A percentile compares a stretch with the other conserved stretches of the same genome.
Evolutionary conservation across 2,113 vertebrate genomes (phyloP).

Genomic region (Vulpes lagopus): DNA sequence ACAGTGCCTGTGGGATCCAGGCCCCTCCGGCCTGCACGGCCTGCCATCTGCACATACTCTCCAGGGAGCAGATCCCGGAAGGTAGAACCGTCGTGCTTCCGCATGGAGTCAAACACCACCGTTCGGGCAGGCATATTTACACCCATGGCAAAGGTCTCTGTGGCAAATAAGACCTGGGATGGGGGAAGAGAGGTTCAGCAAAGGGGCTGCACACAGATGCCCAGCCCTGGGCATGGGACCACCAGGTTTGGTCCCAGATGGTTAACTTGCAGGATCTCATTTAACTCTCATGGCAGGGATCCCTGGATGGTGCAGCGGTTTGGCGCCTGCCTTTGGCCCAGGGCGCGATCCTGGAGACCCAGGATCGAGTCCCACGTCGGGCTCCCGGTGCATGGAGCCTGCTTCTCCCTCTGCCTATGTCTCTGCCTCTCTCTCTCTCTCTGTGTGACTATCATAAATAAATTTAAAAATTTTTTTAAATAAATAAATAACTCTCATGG

Average conservation of each 20-base stretch:
- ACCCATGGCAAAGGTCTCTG: conserved; percentile 96
- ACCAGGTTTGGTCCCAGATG: background rate
- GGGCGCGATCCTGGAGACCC: too few relatives aligned
- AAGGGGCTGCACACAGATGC: accelerated
- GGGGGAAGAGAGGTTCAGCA: background rate
- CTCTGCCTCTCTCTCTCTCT: too few relatives aligned
- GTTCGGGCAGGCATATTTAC: conserved; percentile 97
- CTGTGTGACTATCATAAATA: too few relatives aligned
- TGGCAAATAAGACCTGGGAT: conserved; percentile 95
- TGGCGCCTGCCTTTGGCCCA: too few relatives aligned
- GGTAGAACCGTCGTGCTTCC: conserved; percentile 93
- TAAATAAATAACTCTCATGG: background rate
- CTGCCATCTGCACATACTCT: conserved; percentile 97
- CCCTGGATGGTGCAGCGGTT: too few relatives aligned
- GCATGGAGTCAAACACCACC: conserved; percentile 94
- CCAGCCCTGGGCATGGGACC: background rate
- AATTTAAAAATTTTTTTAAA: too few relatives aligned
- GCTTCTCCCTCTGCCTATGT: too few relatives aligned
- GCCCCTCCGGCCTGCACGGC: conserved; percentile 93
- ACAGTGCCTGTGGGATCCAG: conserved; percentile 94
- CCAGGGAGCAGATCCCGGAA: conserved; percentile 95
- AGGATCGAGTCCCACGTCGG: too few relatives aligned
- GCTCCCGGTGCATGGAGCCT: too few relatives aligned
- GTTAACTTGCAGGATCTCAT: background rate
- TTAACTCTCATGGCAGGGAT: background rate